A percentile compares a stretch with the other conserved stretches of the same genome.
Evolutionary conservation across 2,888 invertebrate species (phyloP).

Genomic region (Shargacucullia verbasci): DNA sequence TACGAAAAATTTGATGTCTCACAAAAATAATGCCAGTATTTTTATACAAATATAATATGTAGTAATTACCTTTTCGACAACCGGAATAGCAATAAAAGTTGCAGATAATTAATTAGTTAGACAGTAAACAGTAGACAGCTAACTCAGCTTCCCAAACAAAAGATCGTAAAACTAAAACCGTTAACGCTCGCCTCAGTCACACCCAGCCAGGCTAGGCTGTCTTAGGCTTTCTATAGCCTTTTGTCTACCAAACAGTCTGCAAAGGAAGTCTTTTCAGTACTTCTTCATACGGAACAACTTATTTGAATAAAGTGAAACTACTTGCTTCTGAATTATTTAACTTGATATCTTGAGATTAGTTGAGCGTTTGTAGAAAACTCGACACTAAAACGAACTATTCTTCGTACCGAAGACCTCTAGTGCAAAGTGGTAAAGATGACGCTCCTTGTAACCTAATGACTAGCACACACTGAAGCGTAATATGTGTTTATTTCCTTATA

Average conservation of each 20-base stretch:
- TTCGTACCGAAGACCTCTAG: slow-evolving; percentile 11
- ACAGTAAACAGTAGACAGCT: slow-evolving; percentile 7
- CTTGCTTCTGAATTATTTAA: slow-evolving; percentile 1
- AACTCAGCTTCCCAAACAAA: slow-evolving; percentile 14
- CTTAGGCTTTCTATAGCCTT: slow-evolving; percentile 15
- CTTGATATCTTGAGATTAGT: background rate
- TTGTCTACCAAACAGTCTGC: slow-evolving; percentile 19
- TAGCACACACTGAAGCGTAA: slow-evolving; percentile 22
- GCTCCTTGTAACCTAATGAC: slow-evolving; percentile 45
- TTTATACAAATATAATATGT: slow-evolving; percentile 15
- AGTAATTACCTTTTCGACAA: slow-evolving; percentile 15
- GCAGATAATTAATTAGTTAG: slow-evolving; percentile 7
- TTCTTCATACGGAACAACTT: slow-evolving; percentile 12
- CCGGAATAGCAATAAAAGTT: slow-evolving; percentile 13
- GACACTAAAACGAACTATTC: no score
- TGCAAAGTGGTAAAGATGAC: slow-evolving; percentile 30
- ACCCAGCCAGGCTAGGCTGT: background rate
- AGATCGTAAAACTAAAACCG: slow-evolving; percentile 6
- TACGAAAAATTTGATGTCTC: no score
- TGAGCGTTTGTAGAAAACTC: slow-evolving; percentile 4
- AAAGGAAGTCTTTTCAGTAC: slow-evolving; percentile 17
- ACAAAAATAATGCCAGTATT: no score
- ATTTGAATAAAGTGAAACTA: slow-evolving; percentile 11
- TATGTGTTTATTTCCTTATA: slow-evolving; percentile 44
- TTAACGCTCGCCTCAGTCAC: slow-evolving; percentile 7